Conservation (phyloP, 2,888 invertebrate genomes). For the Hymenopus coronatus region DNA sequence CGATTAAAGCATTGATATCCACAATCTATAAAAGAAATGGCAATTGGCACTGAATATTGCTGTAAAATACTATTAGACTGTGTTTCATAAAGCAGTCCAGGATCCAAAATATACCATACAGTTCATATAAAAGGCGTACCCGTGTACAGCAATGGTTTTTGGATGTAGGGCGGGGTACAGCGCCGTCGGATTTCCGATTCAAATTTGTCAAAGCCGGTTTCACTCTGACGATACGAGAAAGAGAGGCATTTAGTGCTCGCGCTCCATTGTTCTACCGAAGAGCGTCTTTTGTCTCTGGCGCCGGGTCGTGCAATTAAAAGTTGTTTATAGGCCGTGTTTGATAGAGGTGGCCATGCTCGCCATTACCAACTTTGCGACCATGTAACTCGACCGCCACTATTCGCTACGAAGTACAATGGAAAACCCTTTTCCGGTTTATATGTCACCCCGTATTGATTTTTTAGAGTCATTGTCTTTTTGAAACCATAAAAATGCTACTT, state of each 20-base stretch:
- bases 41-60: background rate
- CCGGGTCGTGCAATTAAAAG: background rate
- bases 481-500: background rate
- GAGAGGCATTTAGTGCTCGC: background rate
- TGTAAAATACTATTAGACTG: background rate
- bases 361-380: background rate
- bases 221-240: background rate
- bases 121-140: background rate
- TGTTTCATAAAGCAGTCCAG: background rate
- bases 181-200: background rate
- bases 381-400: background rate
- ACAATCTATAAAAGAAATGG: no score
- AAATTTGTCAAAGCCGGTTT: constrained; percentile 1
- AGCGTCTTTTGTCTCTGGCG: background rate
- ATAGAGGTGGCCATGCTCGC: background rate
- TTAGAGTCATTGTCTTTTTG: background rate
- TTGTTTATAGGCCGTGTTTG: background rate
- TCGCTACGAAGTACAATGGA: background rate
- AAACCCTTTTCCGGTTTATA: background rate
- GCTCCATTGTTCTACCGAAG: background rate
- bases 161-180: background rate
- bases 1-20: no score
- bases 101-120: background rate
- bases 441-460: background rate
- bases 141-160: background rate